Conservation (phyloP, 2,888 invertebrate genomes). For the Phoronis australis region DNA sequence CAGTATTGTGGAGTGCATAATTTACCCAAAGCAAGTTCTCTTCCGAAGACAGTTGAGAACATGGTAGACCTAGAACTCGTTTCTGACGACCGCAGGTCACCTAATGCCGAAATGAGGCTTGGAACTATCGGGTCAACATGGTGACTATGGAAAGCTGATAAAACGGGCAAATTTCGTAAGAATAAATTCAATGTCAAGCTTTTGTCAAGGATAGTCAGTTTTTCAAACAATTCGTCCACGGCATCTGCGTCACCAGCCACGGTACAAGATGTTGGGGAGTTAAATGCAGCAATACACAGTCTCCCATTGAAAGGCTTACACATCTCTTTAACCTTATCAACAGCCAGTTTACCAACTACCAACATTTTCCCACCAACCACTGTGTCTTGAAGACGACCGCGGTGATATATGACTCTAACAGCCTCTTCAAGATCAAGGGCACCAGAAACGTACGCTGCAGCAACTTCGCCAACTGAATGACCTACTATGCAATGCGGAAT, state of each 20-base stretch:
- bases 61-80: slow-evolving; percentile 13
- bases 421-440: slow-evolving; percentile 19
- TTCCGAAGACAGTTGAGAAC: slow-evolving; percentile 27
- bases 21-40: slow-evolving; percentile 6
- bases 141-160: slow-evolving; percentile 32
- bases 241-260: slow-evolving; percentile 20
- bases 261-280: slow-evolving; percentile 18
- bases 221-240: slow-evolving; percentile 14
- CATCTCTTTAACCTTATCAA: slow-evolving; percentile 9
- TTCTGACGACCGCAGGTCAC: slow-evolving; percentile 7
- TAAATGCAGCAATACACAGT: slow-evolving; percentile 19
- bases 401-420: slow-evolving; percentile 25
- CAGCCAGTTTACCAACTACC: slow-evolving; percentile 17
- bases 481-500: slow-evolving; percentile 21
- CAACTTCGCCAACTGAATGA: slow-evolving; percentile 29
- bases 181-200: slow-evolving; percentile 4
- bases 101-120: slow-evolving; percentile 13
- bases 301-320: slow-evolving; percentile 6
- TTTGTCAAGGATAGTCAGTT: slow-evolving; percentile 3
- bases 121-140: slow-evolving; percentile 17
- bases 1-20: slow-evolving; percentile 25
- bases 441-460: slow-evolving; percentile 23
- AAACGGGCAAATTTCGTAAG: slow-evolving; percentile 17
- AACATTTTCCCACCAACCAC: slow-evolving; percentile 26
- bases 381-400: slow-evolving; percentile 19